Evolutionary conservation across 2,888 invertebrate genomes (phyloP).

Genomic region (Drosophila maculinotata): DNA sequence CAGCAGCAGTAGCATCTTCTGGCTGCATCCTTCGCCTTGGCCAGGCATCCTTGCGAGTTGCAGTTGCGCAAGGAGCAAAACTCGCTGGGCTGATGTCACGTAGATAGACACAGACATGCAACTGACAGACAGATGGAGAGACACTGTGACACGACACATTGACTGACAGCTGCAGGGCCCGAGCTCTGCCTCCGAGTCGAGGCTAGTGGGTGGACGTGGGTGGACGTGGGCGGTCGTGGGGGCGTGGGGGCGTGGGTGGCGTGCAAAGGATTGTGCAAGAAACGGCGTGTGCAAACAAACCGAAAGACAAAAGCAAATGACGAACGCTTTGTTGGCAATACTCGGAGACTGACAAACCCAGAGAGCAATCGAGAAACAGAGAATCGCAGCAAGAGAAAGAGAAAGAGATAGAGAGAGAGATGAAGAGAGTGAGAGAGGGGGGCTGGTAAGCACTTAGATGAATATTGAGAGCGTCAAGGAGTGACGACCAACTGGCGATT

Average conservation of each 20-base stretch:
- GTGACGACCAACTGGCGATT: conserved; percentile 40
- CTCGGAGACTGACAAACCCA: conserved; percentile 49
- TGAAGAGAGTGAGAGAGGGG: not conserved
- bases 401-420: not conserved
- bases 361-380: conserved; percentile 3
- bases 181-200: conserved; percentile 26
- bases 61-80: conserved; percentile 64
- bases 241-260: conserved; percentile 29
- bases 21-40: conserved; percentile 38
- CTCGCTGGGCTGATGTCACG: conserved; percentile 80
- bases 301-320: conserved; percentile 80
- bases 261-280: conserved; percentile 73
- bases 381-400: not conserved
- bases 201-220: conserved; percentile 16
- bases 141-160: conserved; percentile 83
- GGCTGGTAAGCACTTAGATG: conserved; percentile 42
- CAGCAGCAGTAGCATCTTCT: conserved; percentile 54
- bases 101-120: conserved; percentile 81
- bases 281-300: conserved; percentile 80
- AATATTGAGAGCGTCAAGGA: conserved; percentile 51
- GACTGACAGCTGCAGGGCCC: conserved; percentile 81
- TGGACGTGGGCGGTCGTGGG: not conserved
- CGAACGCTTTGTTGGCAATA: conserved; percentile 67
- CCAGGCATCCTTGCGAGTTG: conserved; percentile 40
- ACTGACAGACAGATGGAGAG: conserved; percentile 83